Percentiles rank a stretch among this genome's conserved stretches.
Conservation (phyloP, 2,113 vertebrate species). For the Edolisoma coerulescens region DNA sequence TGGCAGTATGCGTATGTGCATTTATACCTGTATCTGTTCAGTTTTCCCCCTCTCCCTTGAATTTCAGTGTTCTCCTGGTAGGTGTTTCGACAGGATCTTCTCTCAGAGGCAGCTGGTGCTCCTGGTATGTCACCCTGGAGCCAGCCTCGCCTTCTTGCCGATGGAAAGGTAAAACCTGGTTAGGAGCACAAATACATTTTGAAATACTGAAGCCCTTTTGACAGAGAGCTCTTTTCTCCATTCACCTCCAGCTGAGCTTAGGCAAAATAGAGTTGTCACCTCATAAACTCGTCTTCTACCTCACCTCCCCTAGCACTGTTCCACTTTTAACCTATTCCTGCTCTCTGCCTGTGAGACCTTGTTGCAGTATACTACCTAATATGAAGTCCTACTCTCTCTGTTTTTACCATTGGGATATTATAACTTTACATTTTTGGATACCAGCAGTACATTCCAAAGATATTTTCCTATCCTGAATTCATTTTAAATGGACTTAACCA, state of each 20-base stretch:
- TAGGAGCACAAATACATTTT: not conserved
- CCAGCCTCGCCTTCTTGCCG: rapidly evolving
- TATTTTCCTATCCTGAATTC: not conserved
- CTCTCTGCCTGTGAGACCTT: not conserved
- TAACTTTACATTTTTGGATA: slow-evolving; percentile 5
- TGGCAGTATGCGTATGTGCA: rapidly evolving
- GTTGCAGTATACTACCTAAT: not conserved
- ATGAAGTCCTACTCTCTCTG: slow-evolving; percentile 21
- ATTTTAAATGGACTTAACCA: slow-evolving; percentile 3
- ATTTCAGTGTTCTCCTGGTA: not conserved
- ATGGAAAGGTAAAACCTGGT: not conserved
- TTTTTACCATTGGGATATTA: not conserved
- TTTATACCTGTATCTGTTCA: not conserved
- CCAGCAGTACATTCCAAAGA: slow-evolving; percentile 6
- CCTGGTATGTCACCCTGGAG: not conserved
- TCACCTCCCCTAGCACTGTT: not conserved
- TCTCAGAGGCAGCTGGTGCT: not conserved
- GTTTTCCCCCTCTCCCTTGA: not conserved
- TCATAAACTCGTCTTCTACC: not conserved
- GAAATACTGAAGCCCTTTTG: not conserved
- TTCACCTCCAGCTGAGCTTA: not conserved
- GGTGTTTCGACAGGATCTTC: not conserved
- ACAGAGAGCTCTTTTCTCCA: not conserved
- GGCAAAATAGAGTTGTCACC: not conserved
- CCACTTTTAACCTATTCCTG: not conserved